Evolutionary conservation across 2,888 invertebrate species (phyloP).

Genomic region (Drosophila colorata): DNA sequence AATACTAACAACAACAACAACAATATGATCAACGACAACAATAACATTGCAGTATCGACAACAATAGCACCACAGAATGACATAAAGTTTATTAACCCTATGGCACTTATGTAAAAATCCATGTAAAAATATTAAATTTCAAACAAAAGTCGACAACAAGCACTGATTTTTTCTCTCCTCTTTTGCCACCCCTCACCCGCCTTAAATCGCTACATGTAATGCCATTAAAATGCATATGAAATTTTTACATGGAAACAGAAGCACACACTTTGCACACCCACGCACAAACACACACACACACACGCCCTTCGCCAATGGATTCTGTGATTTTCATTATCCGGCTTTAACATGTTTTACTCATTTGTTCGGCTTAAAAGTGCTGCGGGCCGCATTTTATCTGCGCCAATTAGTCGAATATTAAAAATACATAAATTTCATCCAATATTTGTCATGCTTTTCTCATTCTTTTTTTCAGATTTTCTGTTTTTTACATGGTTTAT

Average conservation of each 20-base stretch:
- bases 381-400: conserved; percentile 56
- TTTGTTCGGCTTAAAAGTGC: conserved; percentile 50
- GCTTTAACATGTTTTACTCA: conserved; percentile 60
- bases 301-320: neutral
- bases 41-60: conserved; percentile 32
- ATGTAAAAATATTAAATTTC: conserved; percentile 53
- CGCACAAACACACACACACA: neutral
- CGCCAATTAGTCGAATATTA: conserved; percentile 77
- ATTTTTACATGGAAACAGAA: conserved; percentile 20
- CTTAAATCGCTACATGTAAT: conserved; percentile 2
- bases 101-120: conserved; percentile 52
- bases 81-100: conserved; percentile 77
- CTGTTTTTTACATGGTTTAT: neutral
- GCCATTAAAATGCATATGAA: conserved; percentile 48
- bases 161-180: neutral
- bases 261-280: neutral
- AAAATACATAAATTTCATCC: conserved; percentile 65
- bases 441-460: conserved; percentile 41
- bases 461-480: conserved; percentile 29
- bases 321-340: conserved; percentile 68
- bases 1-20: conserved; percentile 19
- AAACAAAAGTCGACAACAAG: conserved; percentile 34
- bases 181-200: neutral
- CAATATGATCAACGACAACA: conserved; percentile 22
- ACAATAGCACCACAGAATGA: conserved; percentile 49